These are phyloP conservation scores for Sparidentex hasta DNA, from an alignment of 2,797 vertebrate genomes.

Conservation along the genomic window DNA sequence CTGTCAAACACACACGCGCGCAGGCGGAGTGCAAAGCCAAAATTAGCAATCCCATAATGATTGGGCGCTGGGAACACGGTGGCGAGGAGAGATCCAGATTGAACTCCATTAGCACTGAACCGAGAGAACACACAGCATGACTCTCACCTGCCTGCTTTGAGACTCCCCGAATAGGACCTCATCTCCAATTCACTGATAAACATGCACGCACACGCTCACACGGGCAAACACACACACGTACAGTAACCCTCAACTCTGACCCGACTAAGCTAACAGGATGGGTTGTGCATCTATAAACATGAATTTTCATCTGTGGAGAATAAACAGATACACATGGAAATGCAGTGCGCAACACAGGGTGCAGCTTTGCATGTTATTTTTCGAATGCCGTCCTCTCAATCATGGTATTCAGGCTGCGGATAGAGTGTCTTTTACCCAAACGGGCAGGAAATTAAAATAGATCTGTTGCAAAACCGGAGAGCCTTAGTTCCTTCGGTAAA, in stretches of 20 bases:
- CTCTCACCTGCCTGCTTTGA: constrained; percentile 70
- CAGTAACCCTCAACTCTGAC: constrained; percentile 73
- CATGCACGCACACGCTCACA: constrained; percentile 52
- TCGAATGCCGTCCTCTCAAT: constrained; percentile 47
- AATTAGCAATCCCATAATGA: constrained; percentile 70
- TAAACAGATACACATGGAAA: constrained; percentile 60
- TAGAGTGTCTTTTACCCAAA: constrained; percentile 53
- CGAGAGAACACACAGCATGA: constrained; percentile 73
- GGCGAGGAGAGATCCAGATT: constrained; percentile 56
- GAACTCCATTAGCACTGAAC: constrained; percentile 78
- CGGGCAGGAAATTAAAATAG: constrained; percentile 50
- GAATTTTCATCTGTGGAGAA: constrained; percentile 66
- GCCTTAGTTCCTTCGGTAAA: constrained; percentile 14
- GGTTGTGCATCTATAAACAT: constrained; percentile 74
- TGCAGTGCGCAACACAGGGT: constrained; percentile 33
- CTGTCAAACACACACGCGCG: constrained; percentile 19
- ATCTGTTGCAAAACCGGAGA: constrained; percentile 51
- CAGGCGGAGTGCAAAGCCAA: constrained; percentile 36
- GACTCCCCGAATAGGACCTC: constrained; percentile 58
- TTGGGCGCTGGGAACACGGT: constrained; percentile 41
- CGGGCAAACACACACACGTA: constrained; percentile 33
- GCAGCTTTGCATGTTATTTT: constrained; percentile 49
- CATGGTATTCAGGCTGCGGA: constrained; percentile 28
- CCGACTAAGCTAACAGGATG: constrained; percentile 67
- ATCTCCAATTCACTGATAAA: constrained; percentile 67